These are phyloP conservation scores for Aphodius granarius DNA, from an alignment of 2,888 invertebrate species.

Conservation along the genomic window DNA sequence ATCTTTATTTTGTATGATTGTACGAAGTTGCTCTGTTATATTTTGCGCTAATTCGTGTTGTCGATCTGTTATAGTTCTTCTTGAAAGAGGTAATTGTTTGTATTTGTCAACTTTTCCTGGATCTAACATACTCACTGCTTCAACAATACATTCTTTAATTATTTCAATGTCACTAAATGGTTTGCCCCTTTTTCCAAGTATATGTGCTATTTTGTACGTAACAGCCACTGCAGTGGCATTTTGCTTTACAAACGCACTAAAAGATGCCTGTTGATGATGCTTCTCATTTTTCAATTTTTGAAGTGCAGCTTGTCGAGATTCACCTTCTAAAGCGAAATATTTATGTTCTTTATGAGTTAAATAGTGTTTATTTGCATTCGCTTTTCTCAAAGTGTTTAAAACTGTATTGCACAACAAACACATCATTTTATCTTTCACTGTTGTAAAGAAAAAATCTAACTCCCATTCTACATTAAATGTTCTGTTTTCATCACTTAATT, in stretches of 20 bases:
- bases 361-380: neutral
- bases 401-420: neutral
- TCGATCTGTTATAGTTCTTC: too few species aligned
- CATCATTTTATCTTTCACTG: neutral
- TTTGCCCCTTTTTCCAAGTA: too few species aligned
- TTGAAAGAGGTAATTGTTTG: too few species aligned
- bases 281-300: neutral
- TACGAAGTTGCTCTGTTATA: too few species aligned
- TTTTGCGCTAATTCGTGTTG: too few species aligned
- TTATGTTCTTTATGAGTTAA: neutral
- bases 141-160: too few species aligned
- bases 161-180: too few species aligned
- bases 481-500: neutral
- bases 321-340: neutral
- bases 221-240: conserved; percentile 13
- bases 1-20: neutral
- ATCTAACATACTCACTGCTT: too few species aligned
- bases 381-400: neutral
- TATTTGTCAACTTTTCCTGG: too few species aligned
- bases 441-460: neutral
- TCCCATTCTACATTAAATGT: neutral
- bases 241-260: conserved; percentile 13
- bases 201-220: too few species aligned
- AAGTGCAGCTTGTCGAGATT: neutral
- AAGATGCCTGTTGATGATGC: neutral